Evolutionary conservation across 2,888 invertebrate species (phyloP).

Genomic region (Eupithecia exiguata): DNA sequence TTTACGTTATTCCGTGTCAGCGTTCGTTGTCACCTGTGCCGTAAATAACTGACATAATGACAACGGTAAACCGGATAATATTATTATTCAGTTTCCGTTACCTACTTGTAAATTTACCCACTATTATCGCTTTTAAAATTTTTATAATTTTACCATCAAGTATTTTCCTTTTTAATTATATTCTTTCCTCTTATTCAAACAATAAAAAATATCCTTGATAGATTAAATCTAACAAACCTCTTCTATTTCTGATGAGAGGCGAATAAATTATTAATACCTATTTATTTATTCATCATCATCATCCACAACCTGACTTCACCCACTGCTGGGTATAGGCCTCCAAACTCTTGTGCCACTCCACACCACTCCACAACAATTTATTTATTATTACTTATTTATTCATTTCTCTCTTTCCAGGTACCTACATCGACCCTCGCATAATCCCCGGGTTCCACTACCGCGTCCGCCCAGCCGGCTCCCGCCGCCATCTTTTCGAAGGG

Average conservation of each 20-base stretch:
- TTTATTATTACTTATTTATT: not conserved
- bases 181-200: not conserved
- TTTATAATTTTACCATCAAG: not conserved
- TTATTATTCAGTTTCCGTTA: not conserved
- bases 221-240: not conserved
- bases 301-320: too few species aligned
- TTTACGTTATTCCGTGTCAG: not conserved
- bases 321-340: too few species aligned
- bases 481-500: conserved; percentile 86
- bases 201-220: not conserved
- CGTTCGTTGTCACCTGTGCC: not conserved
- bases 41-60: not conserved
- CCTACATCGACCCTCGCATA: conserved; percentile 88
- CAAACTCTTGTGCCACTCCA: too few species aligned
- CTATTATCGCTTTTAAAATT: not conserved
- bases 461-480: conserved; percentile 86
- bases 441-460: conserved; percentile 89
- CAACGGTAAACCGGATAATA: too few species aligned
- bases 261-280: too few species aligned
- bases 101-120: not conserved
- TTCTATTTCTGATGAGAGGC: too few species aligned
- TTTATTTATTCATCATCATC: too few species aligned
- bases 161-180: not conserved
- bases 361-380: too few species aligned
- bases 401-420: conserved; percentile 74